Percentiles rank a stretch among this genome's conserved stretches.
Evolutionary conservation across 2,113 vertebrate genomes (phyloP).

Genomic region (Amblyornis subalaris): DNA sequence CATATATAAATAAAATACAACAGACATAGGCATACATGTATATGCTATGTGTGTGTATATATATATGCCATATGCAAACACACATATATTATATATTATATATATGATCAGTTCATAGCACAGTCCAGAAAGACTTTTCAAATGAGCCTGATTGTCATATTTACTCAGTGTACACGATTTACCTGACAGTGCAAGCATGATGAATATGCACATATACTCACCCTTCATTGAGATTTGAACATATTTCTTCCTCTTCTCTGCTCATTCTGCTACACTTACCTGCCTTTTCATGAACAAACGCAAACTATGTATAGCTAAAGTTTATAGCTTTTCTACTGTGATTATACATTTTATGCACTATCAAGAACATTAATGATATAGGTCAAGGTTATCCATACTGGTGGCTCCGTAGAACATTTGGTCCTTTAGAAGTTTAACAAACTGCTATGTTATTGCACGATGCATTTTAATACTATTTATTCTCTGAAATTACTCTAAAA

Average conservation of each 20-base stretch:
- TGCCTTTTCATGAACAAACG: neutral
- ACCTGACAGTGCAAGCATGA: conserved; percentile 55
- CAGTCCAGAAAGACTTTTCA: conserved; percentile 54
- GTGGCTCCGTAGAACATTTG: conserved; percentile 46
- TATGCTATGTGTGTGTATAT: conserved; percentile 66
- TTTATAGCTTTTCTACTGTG: conserved; percentile 51
- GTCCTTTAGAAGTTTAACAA: conserved; percentile 58
- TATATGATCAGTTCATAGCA: conserved; percentile 59
- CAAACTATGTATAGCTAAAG: conserved; percentile 20
- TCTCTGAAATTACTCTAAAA: conserved; percentile 39
- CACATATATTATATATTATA: conserved; percentile 57
- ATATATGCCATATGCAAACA: conserved; percentile 64
- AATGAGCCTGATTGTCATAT: conserved; percentile 65
- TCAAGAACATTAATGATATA: conserved; percentile 41
- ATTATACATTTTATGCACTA: conserved; percentile 49
- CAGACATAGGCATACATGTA: conserved; percentile 70
- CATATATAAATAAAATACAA: conserved; percentile 75
- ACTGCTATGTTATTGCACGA: conserved; percentile 57
- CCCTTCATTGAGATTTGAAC: neutral
- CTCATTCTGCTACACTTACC: conserved; percentile 8
- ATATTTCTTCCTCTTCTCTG: conserved; percentile 18
- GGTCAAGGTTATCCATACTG: conserved; percentile 1
- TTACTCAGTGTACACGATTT: conserved; percentile 37
- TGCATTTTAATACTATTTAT: conserved; percentile 8
- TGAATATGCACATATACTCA: conserved; percentile 46